Evolutionary conservation across 2,113 vertebrate species (phyloP), one percentile per base, ranked within the genome.

Genomic region (Platichthys stellatus): DNA sequence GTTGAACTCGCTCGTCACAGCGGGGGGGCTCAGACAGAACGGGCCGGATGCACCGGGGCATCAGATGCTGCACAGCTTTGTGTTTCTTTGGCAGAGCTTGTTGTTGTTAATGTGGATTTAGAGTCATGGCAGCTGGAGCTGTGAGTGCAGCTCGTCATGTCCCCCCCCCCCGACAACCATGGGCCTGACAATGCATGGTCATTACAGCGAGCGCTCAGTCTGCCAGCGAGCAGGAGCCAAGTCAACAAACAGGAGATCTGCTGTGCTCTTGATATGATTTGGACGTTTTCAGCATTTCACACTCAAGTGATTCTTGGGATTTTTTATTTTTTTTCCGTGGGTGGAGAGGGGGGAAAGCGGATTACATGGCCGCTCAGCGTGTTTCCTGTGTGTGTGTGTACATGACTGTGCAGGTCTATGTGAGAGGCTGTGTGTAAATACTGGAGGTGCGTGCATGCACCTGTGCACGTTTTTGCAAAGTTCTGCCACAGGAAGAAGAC

Each of bases 281-380:
- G 74, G 79, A 85, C 84, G 74, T 86, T 86, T 83, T 64, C 74
- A 79, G 65, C 76, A 80, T 89, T 91, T 92, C 88, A 90, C 89
- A 88, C 78, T 78, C 81, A 69, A 83, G 72, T 88, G 88, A 85
- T 85, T 89, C 83, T 82, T 76, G 68, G 82, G 43, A 57, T 74
- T 78, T 21, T 79, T 66, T 76, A 15, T 67, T 53, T 70, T 31
- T 54, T 53, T 66, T 58, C 63, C 62, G 20, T 38, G 40, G 74
- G 72, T 47, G 69, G 83, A 83, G 76, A 77, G 49, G 56, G 80
- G 51, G 80, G 51, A 85, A 91, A 88, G 84, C 84, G 6, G 85
- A 89, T 90, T 86, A 87, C 81, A 76, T 60, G 57, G 74, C 23
- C 3, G 40, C 65, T 69, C 70, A 23, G 63, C 38, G 66, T 76